phyloP scores from a whole-genome alignment of 1,140 invertebrate genomes.

The Conopomorpha cramerella region DNA sequence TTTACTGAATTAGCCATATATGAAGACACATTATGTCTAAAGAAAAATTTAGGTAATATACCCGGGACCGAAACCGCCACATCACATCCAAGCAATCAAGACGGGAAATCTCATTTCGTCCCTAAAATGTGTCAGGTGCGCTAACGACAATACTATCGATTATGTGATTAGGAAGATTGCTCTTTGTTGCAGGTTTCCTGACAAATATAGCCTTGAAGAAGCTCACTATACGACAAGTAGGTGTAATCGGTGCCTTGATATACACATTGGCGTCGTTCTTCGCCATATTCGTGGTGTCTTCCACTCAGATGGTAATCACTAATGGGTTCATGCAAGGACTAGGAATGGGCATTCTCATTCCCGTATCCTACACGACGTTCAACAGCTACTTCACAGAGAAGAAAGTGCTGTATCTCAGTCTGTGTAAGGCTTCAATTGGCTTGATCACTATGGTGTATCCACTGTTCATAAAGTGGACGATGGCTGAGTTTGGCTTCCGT shows the following conservation, averaged over 20 bases:
- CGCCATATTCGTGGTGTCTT: conserved; percentile 59
- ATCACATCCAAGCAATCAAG: too few relatives aligned
- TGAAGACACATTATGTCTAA: too few relatives aligned
- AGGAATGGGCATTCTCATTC: conserved; percentile 49
- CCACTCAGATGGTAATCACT: conserved; percentile 59
- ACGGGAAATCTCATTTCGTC: too few relatives aligned
- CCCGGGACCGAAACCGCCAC: too few relatives aligned
- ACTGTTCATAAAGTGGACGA: conserved; percentile 59
- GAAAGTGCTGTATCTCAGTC: conserved; percentile 63
- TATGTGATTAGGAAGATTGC: too few relatives aligned
- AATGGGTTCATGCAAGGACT: conserved; percentile 48
- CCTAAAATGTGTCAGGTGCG: too few relatives aligned
- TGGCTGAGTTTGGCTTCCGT: conserved; percentile 63
- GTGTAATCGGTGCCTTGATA: conserved; percentile 59
- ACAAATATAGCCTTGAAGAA: conserved; percentile 58
- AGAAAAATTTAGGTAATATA: too few relatives aligned
- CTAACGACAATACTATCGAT: too few relatives aligned
- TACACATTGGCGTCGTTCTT: conserved; percentile 60
- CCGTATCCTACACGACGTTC: conserved; percentile 45
- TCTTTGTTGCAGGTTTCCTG: conserved; percentile 38
- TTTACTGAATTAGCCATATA: too few relatives aligned
- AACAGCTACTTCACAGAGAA: conserved; percentile 51
- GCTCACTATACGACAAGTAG: conserved; percentile 60
- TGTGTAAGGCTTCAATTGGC: conserved; percentile 65
- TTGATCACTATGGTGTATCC: conserved; percentile 63